Base-by-base conservation (phyloP, 2,797 vertebrate species). In the Hoplostethus mediterraneus region DNA sequence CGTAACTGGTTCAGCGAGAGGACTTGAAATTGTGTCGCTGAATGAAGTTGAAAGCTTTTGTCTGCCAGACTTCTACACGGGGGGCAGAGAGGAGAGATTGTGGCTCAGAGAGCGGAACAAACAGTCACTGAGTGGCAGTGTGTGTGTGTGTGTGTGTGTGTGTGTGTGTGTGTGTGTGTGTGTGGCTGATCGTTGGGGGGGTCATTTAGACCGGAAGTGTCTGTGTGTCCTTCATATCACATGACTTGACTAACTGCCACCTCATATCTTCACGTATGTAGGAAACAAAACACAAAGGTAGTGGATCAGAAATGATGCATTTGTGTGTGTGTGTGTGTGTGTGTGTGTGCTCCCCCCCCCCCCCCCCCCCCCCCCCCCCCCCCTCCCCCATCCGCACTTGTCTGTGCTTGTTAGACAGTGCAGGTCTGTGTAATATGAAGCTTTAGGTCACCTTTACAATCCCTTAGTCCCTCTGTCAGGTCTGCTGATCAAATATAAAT, bases 401-500 rank as follows among this genome's bases (percentile, higher is more conserved):
- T 48, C 70, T 75, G 70, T 59, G 59, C 71, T 86, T 76, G 72
- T 73, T 71, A 30, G 25, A 76, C 81, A 75, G 79, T 81, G 73
- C 66, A 76, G 64, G 60, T 88, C 84, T 79, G 81, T 83, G 89
- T 88, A 90, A 91, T 36, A 61, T 60, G 82, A 93, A 74, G 66
- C 82, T 21, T 28, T 44, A 8, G 66, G 90, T 90, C 86, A 89
- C 89, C 87, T 90, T 75, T 68, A 61, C 73, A 56, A 70, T 45
- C 60, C 65, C 79, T 61, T 2, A 28, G 48, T 74, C 62, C 79
- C 63, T 76, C 64, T 80, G 72, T 80, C 68, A 78, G 87, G 79
- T 90, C 87, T 82, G 77, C 84, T 80, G 86, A 83, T 87, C 77
- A 84, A 82, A 89, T 68, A 90, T 74, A 89, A 89, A 73, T 60